Conservation (phyloP, 2,888 invertebrate species). For the Heliconius ethilla region DNA sequence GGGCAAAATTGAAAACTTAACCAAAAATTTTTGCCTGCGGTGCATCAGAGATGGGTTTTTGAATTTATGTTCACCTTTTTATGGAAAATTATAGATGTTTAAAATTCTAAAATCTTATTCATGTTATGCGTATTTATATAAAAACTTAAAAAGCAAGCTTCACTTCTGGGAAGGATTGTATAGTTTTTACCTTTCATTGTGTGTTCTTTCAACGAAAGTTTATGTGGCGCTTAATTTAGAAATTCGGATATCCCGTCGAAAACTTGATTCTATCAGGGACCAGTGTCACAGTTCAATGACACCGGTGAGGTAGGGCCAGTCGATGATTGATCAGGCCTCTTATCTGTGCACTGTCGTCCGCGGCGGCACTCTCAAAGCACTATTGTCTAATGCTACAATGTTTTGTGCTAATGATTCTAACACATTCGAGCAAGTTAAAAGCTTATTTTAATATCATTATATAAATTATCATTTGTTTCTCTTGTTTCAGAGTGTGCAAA, state of each 20-base stretch:
- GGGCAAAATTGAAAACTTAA: conserved; percentile 72
- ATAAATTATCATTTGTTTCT: conserved; percentile 5
- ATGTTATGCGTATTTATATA: conserved; percentile 34
- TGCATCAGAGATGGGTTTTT: conserved; percentile 66
- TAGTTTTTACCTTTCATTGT: conserved; percentile 24
- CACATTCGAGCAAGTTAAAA: conserved; percentile 33
- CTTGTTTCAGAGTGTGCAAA: conserved; percentile 72
- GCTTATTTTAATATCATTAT: conserved; percentile 23
- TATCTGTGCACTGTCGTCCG: conserved; percentile 78
- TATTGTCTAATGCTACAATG: conserved; percentile 70
- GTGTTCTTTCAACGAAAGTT: conserved; percentile 20
- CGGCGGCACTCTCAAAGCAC: conserved; percentile 78
- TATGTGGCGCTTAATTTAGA: conserved; percentile 40
- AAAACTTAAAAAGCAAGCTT: conserved; percentile 14
- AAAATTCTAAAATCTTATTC: conserved; percentile 58
- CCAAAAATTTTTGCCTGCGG: conserved; percentile 69
- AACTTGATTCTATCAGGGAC: conserved; percentile 73
- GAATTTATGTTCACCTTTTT: conserved; percentile 67
- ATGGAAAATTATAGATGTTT: conserved; percentile 56
- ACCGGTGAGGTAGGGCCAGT: conserved; percentile 75
- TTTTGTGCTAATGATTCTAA: conserved; percentile 64
- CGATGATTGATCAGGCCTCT: conserved; percentile 79
- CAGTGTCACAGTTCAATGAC: conserved; percentile 69
- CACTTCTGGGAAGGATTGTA: conserved; percentile 37
- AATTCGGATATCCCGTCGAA: conserved; percentile 60